Evolutionary conservation across 1,140 invertebrate genomes (phyloP).

Genomic region (Drosophila varians): DNA sequence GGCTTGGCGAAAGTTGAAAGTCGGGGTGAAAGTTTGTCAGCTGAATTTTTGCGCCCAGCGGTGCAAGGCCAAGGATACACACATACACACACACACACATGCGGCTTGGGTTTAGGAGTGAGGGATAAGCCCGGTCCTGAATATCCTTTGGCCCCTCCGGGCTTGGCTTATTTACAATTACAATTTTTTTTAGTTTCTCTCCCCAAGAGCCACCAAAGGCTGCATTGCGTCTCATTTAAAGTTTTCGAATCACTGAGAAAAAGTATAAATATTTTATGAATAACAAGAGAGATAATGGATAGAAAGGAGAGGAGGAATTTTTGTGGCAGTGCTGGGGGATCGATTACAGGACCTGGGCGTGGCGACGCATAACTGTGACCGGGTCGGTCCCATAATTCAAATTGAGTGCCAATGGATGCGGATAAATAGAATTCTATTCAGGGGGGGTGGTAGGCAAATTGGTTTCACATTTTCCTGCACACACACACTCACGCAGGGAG

Average conservation of each 20-base stretch:
- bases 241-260: not conserved
- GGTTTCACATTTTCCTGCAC: slow-evolving; percentile 61
- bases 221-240: slow-evolving; percentile 18
- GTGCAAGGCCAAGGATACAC: slow-evolving; percentile 28
- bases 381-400: slow-evolving; percentile 37
- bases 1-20: not conserved
- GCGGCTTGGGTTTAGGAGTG: not conserved
- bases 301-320: too few relatives aligned
- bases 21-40: slow-evolving; percentile 20
- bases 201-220: not conserved
- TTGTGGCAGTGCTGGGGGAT: too few relatives aligned
- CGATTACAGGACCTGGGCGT: not conserved
- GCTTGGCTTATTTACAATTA: slow-evolving; percentile 1
- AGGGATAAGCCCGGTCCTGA: not conserved
- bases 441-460: slow-evolving; percentile 59
- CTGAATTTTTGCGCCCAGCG: slow-evolving; percentile 24
- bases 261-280: too few relatives aligned
- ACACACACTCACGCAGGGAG: slow-evolving; percentile 25
- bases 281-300: too few relatives aligned
- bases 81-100: not conserved
- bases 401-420: slow-evolving; percentile 46
- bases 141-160: not conserved
- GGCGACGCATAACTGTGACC: slow-evolving; percentile 16
- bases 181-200: not conserved
- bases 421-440: slow-evolving; percentile 7